Base-by-base conservation (phyloP, 2,797 vertebrate species). In the Propithecus perrieri region DNA sequence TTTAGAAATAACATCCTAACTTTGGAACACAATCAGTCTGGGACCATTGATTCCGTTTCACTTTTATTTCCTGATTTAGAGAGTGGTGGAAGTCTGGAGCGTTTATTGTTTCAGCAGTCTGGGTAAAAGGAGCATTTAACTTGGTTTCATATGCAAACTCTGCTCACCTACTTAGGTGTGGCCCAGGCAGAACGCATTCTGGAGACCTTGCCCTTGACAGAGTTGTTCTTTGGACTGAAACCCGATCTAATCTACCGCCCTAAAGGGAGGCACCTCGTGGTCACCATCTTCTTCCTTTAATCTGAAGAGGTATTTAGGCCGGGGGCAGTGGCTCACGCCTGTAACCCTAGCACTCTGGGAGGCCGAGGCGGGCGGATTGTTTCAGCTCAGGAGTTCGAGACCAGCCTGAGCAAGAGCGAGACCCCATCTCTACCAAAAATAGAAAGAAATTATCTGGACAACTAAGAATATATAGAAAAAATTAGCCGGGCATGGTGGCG, bases 1-100 rank as follows among this genome's bases (percentile, higher is more conserved):
- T 92, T 96, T 69, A 88, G 35, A 84, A 90, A 79, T 41, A 90
- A 75, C 38, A 35, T 43, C 57, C 55, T 85, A 35, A 38, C 48
- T 85, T 59, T 85, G 84, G 35, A 61, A 86, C 30, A 61, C 20
- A 43, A 50, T 43, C 76, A 88, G 43, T n/a, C 61, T 78, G 33
- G 50, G 11, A 75, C 28, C 81, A 30, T 13, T 81, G 88, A 74
- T 35, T 83, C 87, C 38, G 1, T 65, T 91, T 96, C 24, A 33
- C 55, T 91, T 85, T 72, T 61, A 48, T 43, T 74, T 71, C 46
- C 55, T 28, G 14, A 74, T 76, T 90, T 72, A 93, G 67, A 35
- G 46, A 71, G 33, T 24, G 10, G 41, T 75, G 41, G 87, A 84
- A 91, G 17, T 76, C 84, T 74, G 30, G 43, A 22, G 50, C 67